A percentile compares a stretch with the other conserved stretches of the same genome.
Conservation (phyloP, 2,113 vertebrate genomes). For the Paradisaea rubra region DNA sequence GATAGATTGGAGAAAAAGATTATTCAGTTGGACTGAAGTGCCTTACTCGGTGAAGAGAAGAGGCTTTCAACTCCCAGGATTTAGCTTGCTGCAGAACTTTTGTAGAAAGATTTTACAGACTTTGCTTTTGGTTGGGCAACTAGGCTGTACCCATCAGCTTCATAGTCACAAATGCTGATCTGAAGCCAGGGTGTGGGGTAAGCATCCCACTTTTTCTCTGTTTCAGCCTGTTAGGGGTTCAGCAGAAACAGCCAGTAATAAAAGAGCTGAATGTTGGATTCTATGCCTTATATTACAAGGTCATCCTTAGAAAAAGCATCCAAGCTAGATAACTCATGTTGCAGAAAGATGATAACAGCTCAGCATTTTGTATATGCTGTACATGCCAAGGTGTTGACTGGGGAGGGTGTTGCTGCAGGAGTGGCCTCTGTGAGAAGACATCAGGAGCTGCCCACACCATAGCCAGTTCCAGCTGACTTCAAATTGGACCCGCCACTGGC, state of each 20-base stretch:
- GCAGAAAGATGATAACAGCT: background rate
- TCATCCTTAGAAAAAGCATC: background rate
- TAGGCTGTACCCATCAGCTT: background rate
- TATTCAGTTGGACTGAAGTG: background rate
- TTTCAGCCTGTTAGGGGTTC: background rate
- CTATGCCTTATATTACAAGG: background rate
- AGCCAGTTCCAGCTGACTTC: background rate
- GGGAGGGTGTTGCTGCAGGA: accelerated
- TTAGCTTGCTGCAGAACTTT: background rate
- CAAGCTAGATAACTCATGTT: background rate
- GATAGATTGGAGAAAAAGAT: background rate
- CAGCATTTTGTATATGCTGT: background rate
- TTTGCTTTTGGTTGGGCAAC: background rate
- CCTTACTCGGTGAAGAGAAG: background rate
- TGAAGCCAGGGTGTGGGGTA: background rate
- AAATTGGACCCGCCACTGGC: background rate
- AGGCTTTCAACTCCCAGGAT: background rate
- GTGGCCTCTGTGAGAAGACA: background rate
- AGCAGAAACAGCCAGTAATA: background rate
- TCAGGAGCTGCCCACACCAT: accelerated
- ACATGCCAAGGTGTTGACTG: background rate
- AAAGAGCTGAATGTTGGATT: background rate
- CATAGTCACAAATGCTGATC: background rate
- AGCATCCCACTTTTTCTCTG: background rate
- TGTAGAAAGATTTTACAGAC: background rate